Base-by-base conservation (phyloP, 1,140 invertebrate genomes). In the Venustaconcha ellipsiformis region DNA sequence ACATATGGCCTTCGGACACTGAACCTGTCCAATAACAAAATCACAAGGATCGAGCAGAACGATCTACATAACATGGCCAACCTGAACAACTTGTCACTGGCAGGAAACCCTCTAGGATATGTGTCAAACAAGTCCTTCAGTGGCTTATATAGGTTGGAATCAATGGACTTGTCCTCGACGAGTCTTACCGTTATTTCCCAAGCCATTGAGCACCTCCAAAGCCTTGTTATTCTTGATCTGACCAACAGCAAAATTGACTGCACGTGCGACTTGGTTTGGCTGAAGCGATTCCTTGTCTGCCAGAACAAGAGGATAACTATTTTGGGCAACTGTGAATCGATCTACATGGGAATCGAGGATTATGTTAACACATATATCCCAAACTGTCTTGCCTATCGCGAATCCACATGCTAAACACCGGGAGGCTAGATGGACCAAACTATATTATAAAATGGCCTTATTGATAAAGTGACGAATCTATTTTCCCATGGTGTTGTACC, bases 41-140 rank as follows among this genome's bases (percentile, higher is more conserved):
- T 77, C 17, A 56, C 70, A 37, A 77, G 75, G 57, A 77, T 77
- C n/a, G 75, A 77, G 55, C 72, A 70, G 23, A 77, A 70, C 15
- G 75, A 77, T 20, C 64, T 77, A 30, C 57, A 72, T 14, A 58
- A 72, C 23, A 58, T 77, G 30, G 26, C 14, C 30, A 68, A 62
- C 57, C 48, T 77, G 23, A 58, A 57, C 26, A 57, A n/a, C 11
- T 59, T 77, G n/a, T 4, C 13, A 2, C 20, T 77, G 12, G 63
- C 57, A 59, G 18, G n/a, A 8, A 77, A 77, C n/a, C 75, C 75
- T 55, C 58, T 77, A 23, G 63, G 56, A 15, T 77, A 77, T 30
- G 66, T 77, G 2, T 72, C 75, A 12, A 70, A 72, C 70, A 72
- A 77, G 57, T 77, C 69, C 2, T 59, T 71, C 15, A 68, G 69